Evolutionary conservation across 2,113 vertebrate genomes (phyloP).

Genomic region (Erythrocercus mccallii): DNA sequence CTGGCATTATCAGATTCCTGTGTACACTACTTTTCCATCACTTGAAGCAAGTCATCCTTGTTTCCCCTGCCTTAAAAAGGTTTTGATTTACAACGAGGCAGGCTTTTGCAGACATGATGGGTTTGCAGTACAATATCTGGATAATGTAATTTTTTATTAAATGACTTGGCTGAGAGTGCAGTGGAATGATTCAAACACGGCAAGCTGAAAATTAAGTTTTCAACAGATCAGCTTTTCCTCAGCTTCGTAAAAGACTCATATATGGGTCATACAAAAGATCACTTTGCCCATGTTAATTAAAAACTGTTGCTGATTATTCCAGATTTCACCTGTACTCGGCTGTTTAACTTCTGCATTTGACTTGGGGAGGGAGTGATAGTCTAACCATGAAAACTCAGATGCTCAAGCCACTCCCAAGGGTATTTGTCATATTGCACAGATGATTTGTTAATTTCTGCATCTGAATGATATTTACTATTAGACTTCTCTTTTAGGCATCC

Average conservation of each 20-base stretch:
- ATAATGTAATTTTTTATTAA: conserved; percentile 13
- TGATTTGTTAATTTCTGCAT: neutral
- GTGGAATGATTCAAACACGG: neutral
- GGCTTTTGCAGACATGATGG: neutral
- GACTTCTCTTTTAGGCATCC: neutral
- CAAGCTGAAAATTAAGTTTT: neutral
- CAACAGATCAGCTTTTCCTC: neutral
- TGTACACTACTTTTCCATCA: conserved; percentile 8
- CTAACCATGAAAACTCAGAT: neutral
- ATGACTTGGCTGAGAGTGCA: neutral
- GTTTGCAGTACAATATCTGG: neutral
- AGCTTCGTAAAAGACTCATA: neutral
- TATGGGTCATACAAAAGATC: neutral
- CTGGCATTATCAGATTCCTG: conserved; percentile 15
- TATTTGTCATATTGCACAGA: neutral
- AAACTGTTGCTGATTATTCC: neutral
- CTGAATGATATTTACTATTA: neutral
- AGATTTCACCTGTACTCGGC: neutral
- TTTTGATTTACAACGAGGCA: conserved; percentile 17
- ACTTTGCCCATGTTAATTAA: neutral
- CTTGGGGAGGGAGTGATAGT: neutral
- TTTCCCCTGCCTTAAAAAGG: neutral
- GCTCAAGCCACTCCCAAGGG: neutral
- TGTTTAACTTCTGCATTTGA: neutral
- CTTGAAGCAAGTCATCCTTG: neutral